Percentiles rank a stretch among this genome's conserved stretches.
phyloP scores from a whole-genome alignment of 2,113 vertebrate species.

The Gadus chalcogrammus region DNA sequence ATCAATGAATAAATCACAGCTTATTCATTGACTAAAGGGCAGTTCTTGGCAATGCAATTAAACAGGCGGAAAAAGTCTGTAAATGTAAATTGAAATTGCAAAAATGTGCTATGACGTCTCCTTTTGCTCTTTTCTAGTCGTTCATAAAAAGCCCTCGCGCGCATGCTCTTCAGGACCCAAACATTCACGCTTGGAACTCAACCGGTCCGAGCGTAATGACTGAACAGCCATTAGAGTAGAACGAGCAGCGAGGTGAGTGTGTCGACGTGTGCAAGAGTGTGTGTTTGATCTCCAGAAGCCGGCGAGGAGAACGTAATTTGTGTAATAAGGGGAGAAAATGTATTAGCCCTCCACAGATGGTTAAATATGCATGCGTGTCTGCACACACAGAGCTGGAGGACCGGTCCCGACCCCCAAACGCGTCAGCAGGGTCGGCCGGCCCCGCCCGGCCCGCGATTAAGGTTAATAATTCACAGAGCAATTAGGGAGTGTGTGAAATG shows the following conservation, averaged over 20 bases:
- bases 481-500: slow-evolving; percentile 46
- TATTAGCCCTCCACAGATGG: slow-evolving; percentile 23
- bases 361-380: slow-evolving; percentile 39
- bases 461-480: slow-evolving; percentile 64
- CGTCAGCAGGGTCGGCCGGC: slow-evolving; percentile 36
- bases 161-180: too few relatives aligned
- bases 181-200: too few relatives aligned
- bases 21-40: slow-evolving; percentile 29
- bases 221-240: too few relatives aligned
- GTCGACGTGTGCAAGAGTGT: not conserved
- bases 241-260: too few relatives aligned
- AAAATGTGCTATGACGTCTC: slow-evolving; percentile 12
- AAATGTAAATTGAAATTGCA: not conserved
- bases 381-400: slow-evolving; percentile 20
- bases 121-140: not conserved
- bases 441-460: slow-evolving; percentile 37
- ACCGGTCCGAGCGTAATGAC: not conserved
- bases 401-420: slow-evolving; percentile 26
- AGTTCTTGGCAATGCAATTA: slow-evolving; percentile 33
- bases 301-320: slow-evolving; percentile 21
- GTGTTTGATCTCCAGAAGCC: not conserved
- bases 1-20: slow-evolving; percentile 60
- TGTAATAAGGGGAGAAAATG: slow-evolving; percentile 9
- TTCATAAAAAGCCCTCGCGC: slow-evolving; percentile 1
- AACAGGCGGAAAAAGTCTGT: slow-evolving; percentile 14